Evolutionary conservation across 2,113 vertebrate species (phyloP).

Genomic region (Melanotaenia duboulayi): DNA sequence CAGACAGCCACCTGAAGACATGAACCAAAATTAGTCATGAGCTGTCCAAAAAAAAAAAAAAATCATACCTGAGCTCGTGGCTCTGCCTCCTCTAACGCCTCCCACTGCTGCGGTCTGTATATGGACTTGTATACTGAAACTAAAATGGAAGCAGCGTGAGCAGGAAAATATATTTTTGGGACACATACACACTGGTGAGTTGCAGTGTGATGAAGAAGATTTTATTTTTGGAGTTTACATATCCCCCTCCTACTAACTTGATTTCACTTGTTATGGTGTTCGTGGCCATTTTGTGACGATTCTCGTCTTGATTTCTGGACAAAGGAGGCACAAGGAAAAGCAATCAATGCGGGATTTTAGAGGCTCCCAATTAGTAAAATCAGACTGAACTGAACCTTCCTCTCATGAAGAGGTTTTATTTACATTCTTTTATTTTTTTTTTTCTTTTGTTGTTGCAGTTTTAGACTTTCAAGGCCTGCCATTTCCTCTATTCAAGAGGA

Average conservation of each 20-base stretch:
- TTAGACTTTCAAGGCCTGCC: slow-evolving; percentile 74
- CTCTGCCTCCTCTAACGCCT: slow-evolving; percentile 43
- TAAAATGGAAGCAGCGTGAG: slow-evolving; percentile 21
- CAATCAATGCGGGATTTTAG: slow-evolving; percentile 23
- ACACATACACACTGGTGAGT: slow-evolving; percentile 19
- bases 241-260: slow-evolving; percentile 37
- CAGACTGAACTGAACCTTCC: slow-evolving; percentile 31
- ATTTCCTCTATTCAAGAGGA: slow-evolving; percentile 77
- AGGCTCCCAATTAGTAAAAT: slow-evolving; percentile 16
- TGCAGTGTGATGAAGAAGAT: slow-evolving; percentile 46
- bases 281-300: slow-evolving; percentile 46
- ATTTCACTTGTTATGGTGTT: slow-evolving; percentile 30
- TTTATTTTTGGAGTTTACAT: slow-evolving; percentile 71
- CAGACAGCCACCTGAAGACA: slow-evolving; percentile 28
- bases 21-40: slow-evolving; percentile 4
- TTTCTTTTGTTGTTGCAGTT: slow-evolving; percentile 37
- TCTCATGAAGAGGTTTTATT: slow-evolving; percentile 60
- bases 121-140: slow-evolving; percentile 30
- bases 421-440: slow-evolving; percentile 37
- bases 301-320: slow-evolving; percentile 22
- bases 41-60: slow-evolving; percentile 40
- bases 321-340: slow-evolving; percentile 32
- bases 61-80: slow-evolving; percentile 13
- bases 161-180: slow-evolving; percentile 53
- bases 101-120: slow-evolving; percentile 35